Evolutionary conservation across 2,888 invertebrate genomes (phyloP).

Genomic region (Meiosimyza platycephala): DNA sequence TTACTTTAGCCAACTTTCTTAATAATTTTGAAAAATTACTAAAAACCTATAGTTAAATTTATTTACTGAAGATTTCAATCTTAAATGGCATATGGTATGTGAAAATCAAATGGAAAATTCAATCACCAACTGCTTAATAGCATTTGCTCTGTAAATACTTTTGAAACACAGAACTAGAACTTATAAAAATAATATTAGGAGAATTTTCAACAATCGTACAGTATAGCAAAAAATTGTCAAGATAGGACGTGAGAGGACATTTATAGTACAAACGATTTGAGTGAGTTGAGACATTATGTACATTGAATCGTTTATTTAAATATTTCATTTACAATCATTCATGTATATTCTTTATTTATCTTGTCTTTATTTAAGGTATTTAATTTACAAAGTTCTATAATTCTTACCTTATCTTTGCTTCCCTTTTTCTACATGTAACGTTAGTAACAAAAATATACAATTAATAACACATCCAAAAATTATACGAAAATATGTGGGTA

Average conservation of each 20-base stretch:
- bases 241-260: neutral
- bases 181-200: too few relatives aligned
- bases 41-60: too few relatives aligned
- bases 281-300: neutral
- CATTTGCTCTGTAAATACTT: too few relatives aligned
- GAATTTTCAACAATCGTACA: too few relatives aligned
- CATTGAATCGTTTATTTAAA: neutral
- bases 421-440: conserved; percentile 80
- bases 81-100: too few relatives aligned
- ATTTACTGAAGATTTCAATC: too few relatives aligned
- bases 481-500: conserved; percentile 12
- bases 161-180: too few relatives aligned
- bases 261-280: neutral
- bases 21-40: too few relatives aligned
- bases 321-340: neutral
- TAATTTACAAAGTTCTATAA: conserved; percentile 24
- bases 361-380: neutral
- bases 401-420: conserved; percentile 86
- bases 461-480: conserved; percentile 40
- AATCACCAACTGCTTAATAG: too few relatives aligned
- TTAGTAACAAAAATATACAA: conserved; percentile 54
- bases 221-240: neutral
- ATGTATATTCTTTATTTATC: neutral
- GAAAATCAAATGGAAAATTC: too few relatives aligned
- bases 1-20: too few relatives aligned